Evolutionary conservation across 2,888 invertebrate genomes (phyloP), one percentile per base, ranked within the genome.

Genomic region (Mayetiola destructor): DNA sequence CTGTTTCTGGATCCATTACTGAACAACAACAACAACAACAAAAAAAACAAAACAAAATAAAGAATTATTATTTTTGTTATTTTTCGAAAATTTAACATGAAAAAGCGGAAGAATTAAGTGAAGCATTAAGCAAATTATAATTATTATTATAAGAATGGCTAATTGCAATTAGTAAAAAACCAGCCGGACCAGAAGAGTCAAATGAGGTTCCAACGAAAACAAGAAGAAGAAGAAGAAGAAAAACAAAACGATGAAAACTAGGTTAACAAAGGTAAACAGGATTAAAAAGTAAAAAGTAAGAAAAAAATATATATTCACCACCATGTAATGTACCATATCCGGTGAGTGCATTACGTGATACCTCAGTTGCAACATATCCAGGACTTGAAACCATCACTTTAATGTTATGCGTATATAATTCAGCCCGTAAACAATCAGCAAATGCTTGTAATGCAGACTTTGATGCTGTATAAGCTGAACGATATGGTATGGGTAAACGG

Each of bases 381-480:
- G 96, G 94, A 70, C 85, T 90, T n/a, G 94, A 76, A n/a, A 89
- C 81, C n/a, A 88, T 85, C 4, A 97, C 88, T 66, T 82, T 76
- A 42, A 97, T 76, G 59, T 87, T 85, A 63, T 82, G 76, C 58
- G 80, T 76, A 40, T 80, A 74, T 62, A 94, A 77, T 78, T 99
- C 99, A 27, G 93, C 85, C 63, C 96, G 77, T 48, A 96, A 75
- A 32, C 84, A 80, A 72, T 99, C 97, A 61, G 85, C 85, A 75
- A 94, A 95, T 14, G 94, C 95, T 75, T 96, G 91, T 58, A 93
- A 65, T 0, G 95, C 95, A 76, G 94, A 94, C 71, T 96, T 96
- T 0, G 94, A 89, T 20, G 95, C 93, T 56, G 85, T 80, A 75
- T 96, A 92, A 0, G 90, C 84, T 39, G 90, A 86, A 58, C 91